Base-by-base conservation (phyloP, 2,888 invertebrate genomes). In the Hemistola chrysoprasaria region DNA sequence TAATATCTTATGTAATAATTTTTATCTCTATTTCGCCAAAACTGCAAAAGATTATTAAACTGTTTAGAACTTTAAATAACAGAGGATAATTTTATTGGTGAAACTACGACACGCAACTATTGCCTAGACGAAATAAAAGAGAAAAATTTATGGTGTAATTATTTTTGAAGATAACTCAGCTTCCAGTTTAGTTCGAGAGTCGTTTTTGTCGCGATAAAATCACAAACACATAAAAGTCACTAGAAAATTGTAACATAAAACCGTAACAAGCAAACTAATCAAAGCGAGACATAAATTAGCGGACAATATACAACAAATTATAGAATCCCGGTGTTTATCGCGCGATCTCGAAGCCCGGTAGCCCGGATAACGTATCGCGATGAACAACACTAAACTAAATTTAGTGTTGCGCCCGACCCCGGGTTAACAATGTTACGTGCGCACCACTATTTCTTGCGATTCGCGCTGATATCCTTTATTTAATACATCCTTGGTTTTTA, bases 371-470 rank as follows among this genome's bases (percentile, higher is more conserved):
- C 64, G 69, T 79, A 83, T 82, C 80, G 69, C 50, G 55, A 56
- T 69, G 64, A 72, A 78, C 79, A 83, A 77, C 81, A 75, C 75
- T 74, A 74, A 78, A 77, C 76, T 76, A 77, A 78, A 80, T 80
- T 75, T 76, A 79, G 75, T 74, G 68, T 65, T 68, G 65, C 59
- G 56, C 63, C 53, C 65, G 71, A 70, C 70, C 78, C 62, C 47
- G 65, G 78, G 80, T 81, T 83, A 80, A 81, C 78, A 70, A 73
- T 71, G 73, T 60, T 58, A 62, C 56, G 60, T 68, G 69, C 67
- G 59, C 71, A 64, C 69, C 66, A 76, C 77, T 77, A 77, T 79
- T 79, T 78, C 74, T 75, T 74, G 65, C 71, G 74, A 73, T 77
- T 59, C 49, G 52, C 54, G 69, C n/a, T n/a, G n/a, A 74, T 71